phyloP scores from a whole-genome alignment of 2,888 invertebrate species.

The Sinopyrophorus schimmeli region DNA sequence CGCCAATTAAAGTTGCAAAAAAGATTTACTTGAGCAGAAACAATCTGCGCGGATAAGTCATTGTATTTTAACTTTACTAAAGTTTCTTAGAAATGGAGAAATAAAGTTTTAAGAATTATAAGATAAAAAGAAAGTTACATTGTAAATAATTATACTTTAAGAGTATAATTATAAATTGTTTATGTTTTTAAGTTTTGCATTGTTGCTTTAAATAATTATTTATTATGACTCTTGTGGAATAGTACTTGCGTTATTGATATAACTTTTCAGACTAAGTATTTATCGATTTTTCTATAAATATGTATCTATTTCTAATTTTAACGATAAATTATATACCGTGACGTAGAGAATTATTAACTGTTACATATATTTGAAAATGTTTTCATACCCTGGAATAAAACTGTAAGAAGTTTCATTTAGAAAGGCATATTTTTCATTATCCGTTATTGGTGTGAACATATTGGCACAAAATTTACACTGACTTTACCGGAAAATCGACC shows the following conservation, averaged over 20 bases:
- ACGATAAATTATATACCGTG: conserved; percentile 1
- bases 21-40: not conserved
- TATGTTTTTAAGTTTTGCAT: no score
- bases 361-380: not conserved
- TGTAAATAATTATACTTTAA: no score
- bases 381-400: conserved; percentile 66
- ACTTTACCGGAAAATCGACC: conserved; percentile 13
- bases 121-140: no score
- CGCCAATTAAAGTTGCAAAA: conserved; percentile 1
- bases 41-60: no score
- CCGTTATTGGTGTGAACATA: conserved; percentile 66
- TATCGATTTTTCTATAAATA: no score
- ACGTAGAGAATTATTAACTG: conserved; percentile 1
- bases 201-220: not conserved
- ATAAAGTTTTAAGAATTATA: no score
- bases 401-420: conserved; percentile 63
- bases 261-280: no score
- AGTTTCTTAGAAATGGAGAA: no score
- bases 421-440: conserved; percentile 64
- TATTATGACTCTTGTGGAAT: not conserved
- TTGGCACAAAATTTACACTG: conserved; percentile 36
- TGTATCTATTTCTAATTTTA: no score
- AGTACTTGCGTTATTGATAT: not conserved
- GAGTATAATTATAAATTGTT: no score
- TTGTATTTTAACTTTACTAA: no score